Base-by-base conservation (phyloP, 2,113 vertebrate genomes). In the Microtus montanus region DNA sequence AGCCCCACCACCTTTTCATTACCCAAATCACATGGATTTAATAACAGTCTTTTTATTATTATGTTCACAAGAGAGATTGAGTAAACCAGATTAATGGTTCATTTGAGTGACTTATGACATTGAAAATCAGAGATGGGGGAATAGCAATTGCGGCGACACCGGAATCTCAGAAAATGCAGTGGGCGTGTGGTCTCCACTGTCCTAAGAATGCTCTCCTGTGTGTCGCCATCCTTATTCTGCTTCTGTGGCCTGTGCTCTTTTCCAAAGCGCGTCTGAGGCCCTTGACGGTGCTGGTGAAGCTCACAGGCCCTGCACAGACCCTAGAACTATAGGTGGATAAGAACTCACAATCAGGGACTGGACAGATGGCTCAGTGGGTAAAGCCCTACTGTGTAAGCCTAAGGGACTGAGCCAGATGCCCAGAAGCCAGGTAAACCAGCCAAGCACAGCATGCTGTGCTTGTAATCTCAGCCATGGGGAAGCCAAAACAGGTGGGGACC, bases 11-110 rank as follows among this genome's bases (percentile, higher is more conserved):
- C 44, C 38, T 63, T 68, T 73, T 58, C 41, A 75, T 90, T 54
- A 47, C 14, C 47, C 61, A 63, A 80, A 70, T 90, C 95, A 74
- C 38, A 13, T 47, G 78, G 33, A 92, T 90, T 94, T 54, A 91
- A 49, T 93, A 93, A 61, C 90, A 38, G 33, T 71, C 74, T 70
- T 94, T 64, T 91, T 90, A 90, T 95, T 87, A 82, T 78, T 26
- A 61, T 86, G 77, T 78, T 92, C 91, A 78, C 77, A 92, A 73
- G 85, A 87, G 80, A 88, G 95, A 97, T 86, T 78, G 71, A 94
- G 73, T 68, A 91, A 95, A 94, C 49, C 74, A 41, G 80, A 49
- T 79, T 87, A 95, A 87, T 44, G 85, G 63, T 30, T 75, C 61
- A 10, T 66, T 78, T 35, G 52, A 41, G 70, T 64, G 91, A 73